Evolutionary conservation across 35 echinoderm and acorn worm genomes (phyloP), one percentile per base, ranked within the genome.

Genomic region (Heliocidaris tuberculata): DNA sequence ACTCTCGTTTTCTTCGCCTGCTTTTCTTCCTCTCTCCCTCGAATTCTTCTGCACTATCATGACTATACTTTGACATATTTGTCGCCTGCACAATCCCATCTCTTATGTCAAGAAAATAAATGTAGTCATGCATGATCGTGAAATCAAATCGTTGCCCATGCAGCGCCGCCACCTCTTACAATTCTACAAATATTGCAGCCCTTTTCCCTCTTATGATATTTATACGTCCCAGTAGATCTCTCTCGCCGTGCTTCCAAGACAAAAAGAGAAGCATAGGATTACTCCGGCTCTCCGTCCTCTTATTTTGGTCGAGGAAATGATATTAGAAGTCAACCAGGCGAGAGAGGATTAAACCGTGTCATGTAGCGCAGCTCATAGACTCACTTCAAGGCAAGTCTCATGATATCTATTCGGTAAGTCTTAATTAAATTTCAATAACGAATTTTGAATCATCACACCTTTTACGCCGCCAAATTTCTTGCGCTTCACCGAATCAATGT

Each of bases 241-340:
- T n/a, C 27, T 78, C 17, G n/a, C 65, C 65, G 65, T 78, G 65
- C 27, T 78, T 78, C 19, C 17, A n/a, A 78, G 21, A 78, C 19
- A 78, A 21, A 5, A 78, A 78, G 65, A 78, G 65, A 78, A 19
- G 65, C 65, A 78, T 78, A 78, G 65, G 21, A 78, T 78, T 78
- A 78, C 65, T 19, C 65, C 21, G 0, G 21, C 21, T 78, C 65
- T 19, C 19, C 7, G 27, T 21, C 65, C 27, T 78, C 65, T 78
- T 78, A 78, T 78, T 78, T 19, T 78, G 65, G 65, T 78, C 65
- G 65, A n/a, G 19, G 21, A 78, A 78, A 78, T 78, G 65, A 78
- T 78, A 78, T 78, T 78, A 78, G 65, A 78, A 27, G 17, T 78
- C 65, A 78, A 78, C 65, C 65, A 78, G 65, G 65, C 65, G 65